phyloP scores from a whole-genome alignment of 2,113 vertebrate species.

The Sander lucioperca region DNA sequence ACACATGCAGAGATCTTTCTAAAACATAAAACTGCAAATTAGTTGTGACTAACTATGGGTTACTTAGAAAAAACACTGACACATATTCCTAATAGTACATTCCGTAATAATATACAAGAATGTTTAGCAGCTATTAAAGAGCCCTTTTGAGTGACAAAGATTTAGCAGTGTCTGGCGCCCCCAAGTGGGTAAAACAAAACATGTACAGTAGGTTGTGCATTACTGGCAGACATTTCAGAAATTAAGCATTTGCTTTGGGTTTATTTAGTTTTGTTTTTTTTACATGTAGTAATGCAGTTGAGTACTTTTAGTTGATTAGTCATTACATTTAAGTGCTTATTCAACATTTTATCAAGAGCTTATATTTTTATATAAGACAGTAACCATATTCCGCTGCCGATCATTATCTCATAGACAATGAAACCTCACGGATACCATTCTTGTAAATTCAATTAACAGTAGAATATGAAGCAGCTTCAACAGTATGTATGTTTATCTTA shows the following conservation, averaged over 20 bases:
- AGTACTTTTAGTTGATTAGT: neutral
- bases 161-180: conserved; percentile 40
- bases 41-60: too few species aligned
- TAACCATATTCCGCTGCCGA: neutral
- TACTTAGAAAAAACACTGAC: fast-evolving
- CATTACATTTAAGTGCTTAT: neutral
- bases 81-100: neutral
- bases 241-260: neutral
- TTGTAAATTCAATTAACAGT: neutral
- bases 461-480: neutral
- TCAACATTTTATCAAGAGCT: neutral
- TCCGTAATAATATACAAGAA: neutral
- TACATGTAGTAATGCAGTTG: neutral
- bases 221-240: neutral
- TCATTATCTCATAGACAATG: neutral
- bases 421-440: neutral
- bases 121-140: neutral
- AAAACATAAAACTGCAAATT: neutral
- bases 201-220: neutral
- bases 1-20: neutral
- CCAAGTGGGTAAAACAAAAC: conserved; percentile 47
- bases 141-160: neutral
- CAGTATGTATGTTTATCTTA: conserved; percentile 50
- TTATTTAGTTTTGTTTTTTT: neutral
- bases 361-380: neutral